Evolutionary conservation across 2,797 vertebrate genomes (phyloP).

Genomic region (Typhlichthys subterraneus): DNA sequence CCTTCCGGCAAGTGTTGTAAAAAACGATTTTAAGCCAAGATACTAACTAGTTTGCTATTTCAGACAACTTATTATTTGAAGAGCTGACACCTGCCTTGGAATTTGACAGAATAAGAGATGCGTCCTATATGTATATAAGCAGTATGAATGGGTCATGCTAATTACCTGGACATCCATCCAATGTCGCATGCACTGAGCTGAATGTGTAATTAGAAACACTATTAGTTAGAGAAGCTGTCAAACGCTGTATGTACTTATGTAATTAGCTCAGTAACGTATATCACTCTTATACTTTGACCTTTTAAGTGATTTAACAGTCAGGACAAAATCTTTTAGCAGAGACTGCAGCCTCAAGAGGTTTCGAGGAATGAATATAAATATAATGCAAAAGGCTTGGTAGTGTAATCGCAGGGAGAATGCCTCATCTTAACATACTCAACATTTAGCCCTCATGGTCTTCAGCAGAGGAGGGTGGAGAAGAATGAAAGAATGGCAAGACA

Average conservation of each 20-base stretch:
- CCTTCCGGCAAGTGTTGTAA: neutral
- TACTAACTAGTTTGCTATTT: conserved; percentile 1
- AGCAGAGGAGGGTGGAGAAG: conserved; percentile 38
- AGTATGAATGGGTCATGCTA: too few relatives aligned
- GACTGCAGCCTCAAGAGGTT: neutral
- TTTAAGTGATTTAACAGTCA: too few relatives aligned
- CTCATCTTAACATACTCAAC: neutral
- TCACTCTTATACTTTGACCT: too few relatives aligned
- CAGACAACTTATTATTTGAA: neutral
- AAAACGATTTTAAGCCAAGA: neutral
- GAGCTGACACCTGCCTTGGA: neutral
- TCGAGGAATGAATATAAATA: conserved; percentile 29
- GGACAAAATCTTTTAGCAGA: conserved; percentile 21
- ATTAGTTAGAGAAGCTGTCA: too few relatives aligned
- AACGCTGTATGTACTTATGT: too few relatives aligned
- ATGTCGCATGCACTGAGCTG: too few relatives aligned
- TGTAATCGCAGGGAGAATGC: conserved; percentile 24
- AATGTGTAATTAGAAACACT: too few relatives aligned
- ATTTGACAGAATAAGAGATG: too few relatives aligned
- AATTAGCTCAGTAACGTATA: too few relatives aligned
- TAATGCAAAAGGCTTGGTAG: conserved; percentile 40
- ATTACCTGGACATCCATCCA: too few relatives aligned
- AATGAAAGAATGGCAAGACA: conserved; percentile 53
- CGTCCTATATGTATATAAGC: too few relatives aligned
- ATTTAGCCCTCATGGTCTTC: too few relatives aligned